Base-by-base conservation (phyloP, 1,140 invertebrate genomes). In the Globodera ellingtonae region DNA sequence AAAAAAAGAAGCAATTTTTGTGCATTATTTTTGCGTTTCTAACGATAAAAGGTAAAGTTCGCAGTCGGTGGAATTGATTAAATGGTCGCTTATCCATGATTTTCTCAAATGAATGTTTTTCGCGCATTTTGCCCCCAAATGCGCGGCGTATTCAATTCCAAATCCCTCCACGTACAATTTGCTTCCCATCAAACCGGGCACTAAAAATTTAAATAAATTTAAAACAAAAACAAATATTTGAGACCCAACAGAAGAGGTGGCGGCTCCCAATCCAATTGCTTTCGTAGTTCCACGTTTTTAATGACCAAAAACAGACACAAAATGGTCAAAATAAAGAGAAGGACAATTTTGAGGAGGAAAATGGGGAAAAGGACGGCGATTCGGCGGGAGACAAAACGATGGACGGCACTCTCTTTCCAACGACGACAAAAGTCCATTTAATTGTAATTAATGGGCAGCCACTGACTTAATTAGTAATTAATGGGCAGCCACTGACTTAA, bases 81-180 rank as follows among this genome's bases (percentile, higher is more conserved):
- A 65, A 21, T 65, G 13, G 13, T 65, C 59, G 59, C 59, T 65
- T 21, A 65, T 65, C 59, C 59, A 65, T 1, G 21, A 21, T 3
- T 65, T 65, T 21, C 59, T 13, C 59, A 65, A 65, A 1, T 21
- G 59, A 21, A 65, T 65, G 59, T 65, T 21, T 65, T 65, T 65
- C 13, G 59, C 59, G 59, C 59, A 65, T 35, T 35, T 35, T 35
- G 2, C 35, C 35, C 35, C 35, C 35, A 35, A 35, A 35, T 35
- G 35, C 2, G 1, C 59, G 13, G 59, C 13, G 59, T 15, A 65
- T 13, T 65, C 59, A 2, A 65, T 3, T 1, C 59, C 59, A 65
- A 65, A 65, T 65, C 59, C 59, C 59, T 65, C 59, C 59, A 65
- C 59, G 21, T 3, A 65, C 59, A 65, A 21, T 65, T 65, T 65